Conservation (phyloP, 2,797 vertebrate species). For the Trachurus trachurus region DNA sequence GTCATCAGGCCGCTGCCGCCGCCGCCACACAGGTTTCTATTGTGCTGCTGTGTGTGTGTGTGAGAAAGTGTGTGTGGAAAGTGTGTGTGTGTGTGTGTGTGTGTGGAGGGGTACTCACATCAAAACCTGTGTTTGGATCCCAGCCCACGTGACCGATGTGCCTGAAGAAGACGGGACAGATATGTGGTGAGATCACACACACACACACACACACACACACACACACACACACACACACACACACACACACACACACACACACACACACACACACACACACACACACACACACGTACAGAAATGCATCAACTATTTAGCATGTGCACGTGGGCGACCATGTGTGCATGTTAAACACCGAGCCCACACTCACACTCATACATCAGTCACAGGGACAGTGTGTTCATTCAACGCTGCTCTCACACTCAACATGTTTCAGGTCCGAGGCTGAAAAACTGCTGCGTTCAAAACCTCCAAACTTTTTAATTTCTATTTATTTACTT, state of each 20-base stretch:
- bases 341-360: conserved; percentile 55
- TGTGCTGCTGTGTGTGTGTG: conserved; percentile 59
- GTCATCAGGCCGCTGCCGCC: conserved; percentile 63
- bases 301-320: conserved; percentile 30
- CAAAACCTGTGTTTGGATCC: conserved; percentile 99
- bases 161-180: conserved; percentile 79
- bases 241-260: conserved; percentile 6
- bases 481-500: no score
- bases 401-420: conserved; percentile 44
- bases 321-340: conserved; percentile 11
- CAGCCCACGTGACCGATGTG: conserved; percentile 99
- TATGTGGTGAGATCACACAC: conserved; percentile 50
- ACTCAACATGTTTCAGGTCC: conserved; percentile 34
- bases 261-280: conserved; percentile 21
- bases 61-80: no score
- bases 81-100: conserved; percentile 32
- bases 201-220: conserved; percentile 10
- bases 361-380: conserved; percentile 35
- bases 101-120: conserved; percentile 89
- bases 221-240: conserved; percentile 9
- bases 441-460: neutral
- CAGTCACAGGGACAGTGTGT: conserved; percentile 48
- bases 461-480: neutral
- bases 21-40: conserved; percentile 78
- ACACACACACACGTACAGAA: conserved; percentile 24